Percentiles rank a stretch among this genome's conserved stretches.
Evolutionary conservation across 2,888 invertebrate genomes (phyloP).

Genomic region (Scaptomyza caliginosa): DNA sequence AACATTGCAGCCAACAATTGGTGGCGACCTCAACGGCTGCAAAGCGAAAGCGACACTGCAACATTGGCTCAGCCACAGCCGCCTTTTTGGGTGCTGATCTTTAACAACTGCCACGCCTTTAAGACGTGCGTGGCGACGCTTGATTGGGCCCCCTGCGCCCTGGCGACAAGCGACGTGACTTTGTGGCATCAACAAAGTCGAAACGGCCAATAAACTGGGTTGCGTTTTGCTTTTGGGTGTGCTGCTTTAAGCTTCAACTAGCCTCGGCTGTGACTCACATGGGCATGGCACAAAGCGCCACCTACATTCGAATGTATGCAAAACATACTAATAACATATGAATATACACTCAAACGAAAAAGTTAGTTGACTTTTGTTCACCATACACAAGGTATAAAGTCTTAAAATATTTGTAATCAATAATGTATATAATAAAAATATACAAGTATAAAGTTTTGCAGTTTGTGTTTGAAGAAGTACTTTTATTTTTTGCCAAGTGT

Average conservation of each 20-base stretch:
- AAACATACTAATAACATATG: neutral
- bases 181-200: conserved; percentile 36
- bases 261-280: conserved; percentile 47
- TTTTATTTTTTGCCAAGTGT: neutral
- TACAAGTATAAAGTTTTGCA: too few species aligned
- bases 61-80: conserved; percentile 29
- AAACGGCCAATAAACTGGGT: conserved; percentile 7
- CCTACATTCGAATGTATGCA: conserved; percentile 28
- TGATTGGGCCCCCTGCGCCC: conserved; percentile 30
- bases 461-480: too few species aligned
- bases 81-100: conserved; percentile 7
- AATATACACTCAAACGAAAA: neutral
- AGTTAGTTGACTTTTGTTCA: neutral
- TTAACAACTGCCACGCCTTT: conserved; percentile 38
- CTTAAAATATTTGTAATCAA: too few species aligned
- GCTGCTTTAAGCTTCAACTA: conserved; percentile 42
- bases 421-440: too few species aligned
- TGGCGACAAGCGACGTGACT: conserved; percentile 37
- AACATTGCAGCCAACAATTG: conserved; percentile 28
- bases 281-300: conserved; percentile 48
- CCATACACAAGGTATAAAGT: too few species aligned
- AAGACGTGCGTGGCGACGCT: conserved; percentile 38
- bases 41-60: conserved; percentile 62
- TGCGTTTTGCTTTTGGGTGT: conserved; percentile 34
- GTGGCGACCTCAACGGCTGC: conserved; percentile 50